Conservation (phyloP, 2,888 invertebrate genomes). For the Stegana nigrithorax region DNA sequence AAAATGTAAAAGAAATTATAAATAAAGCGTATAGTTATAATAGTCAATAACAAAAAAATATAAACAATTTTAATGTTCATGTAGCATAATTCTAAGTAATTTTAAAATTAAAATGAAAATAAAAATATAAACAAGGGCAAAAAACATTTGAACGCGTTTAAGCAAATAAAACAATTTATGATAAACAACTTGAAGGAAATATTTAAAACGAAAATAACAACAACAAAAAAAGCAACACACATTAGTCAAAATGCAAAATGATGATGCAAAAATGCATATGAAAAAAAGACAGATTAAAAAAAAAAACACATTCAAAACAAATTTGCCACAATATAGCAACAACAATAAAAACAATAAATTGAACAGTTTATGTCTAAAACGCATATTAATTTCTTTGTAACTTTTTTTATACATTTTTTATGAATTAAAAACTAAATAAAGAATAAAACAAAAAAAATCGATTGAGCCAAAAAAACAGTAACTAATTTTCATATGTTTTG, state of each 20-base stretch:
- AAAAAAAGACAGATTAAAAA: constrained; percentile 16
- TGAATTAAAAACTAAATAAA: constrained; percentile 11
- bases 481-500: constrained; percentile 31
- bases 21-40: too few species aligned
- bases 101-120: constrained; percentile 22
- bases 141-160: too few species aligned
- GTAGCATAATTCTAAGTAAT: constrained; percentile 27
- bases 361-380: constrained; percentile 18
- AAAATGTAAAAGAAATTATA: too few species aligned
- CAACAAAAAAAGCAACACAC: constrained; percentile 27
- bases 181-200: not conserved
- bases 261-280: constrained; percentile 25
- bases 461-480: not conserved
- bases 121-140: constrained; percentile 33
- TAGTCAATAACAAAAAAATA: constrained; percentile 36
- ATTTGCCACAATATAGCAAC: constrained; percentile 38
- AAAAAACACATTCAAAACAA: constrained; percentile 24
- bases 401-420: constrained; percentile 32
- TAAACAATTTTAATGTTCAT: constrained; percentile 52
- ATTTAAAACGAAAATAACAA: constrained; percentile 34
- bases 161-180: constrained; percentile 25
- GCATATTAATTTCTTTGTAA: constrained; percentile 24
- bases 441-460: not conserved
- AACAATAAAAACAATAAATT: constrained; percentile 29
- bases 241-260: too few species aligned